Base-by-base conservation (phyloP, 2,888 invertebrate genomes). In the Nemoura dubitans region DNA sequence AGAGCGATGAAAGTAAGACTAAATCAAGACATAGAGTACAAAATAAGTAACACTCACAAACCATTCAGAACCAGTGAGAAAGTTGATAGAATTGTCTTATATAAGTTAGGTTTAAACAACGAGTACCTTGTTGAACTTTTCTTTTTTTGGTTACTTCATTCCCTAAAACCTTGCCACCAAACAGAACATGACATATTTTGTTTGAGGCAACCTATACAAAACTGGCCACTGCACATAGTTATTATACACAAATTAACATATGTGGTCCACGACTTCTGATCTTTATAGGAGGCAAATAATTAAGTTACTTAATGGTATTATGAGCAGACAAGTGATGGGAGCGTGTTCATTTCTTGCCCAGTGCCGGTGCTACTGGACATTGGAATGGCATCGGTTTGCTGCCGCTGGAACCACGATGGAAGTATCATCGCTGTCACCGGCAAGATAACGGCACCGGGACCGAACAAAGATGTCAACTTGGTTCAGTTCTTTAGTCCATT, bases 361-460 rank as follows among this genome's bases (percentile, higher is more conserved):
- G 97, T 94, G 90, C 97, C 98, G 10, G 93, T 97, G 7, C 92
- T 97, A 81, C 92, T 99, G 29, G 96, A 98, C 89, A 96, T 97
- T 0, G 95, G 95, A 76, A 96, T 98, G 94, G 93, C 93, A 29
- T 94, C 96, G 7, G 95, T 96, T 77, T 95, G 96, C 90, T 96
- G 97, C 86, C 94, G 95, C 89, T 99, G 99, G 99, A 99, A 98
- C 91, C 97, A 97, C 90, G 96, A 96, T 90, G 99, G 98, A 0
- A 95, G 96, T 21, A 93, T 98, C 1, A 90, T 99, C 82, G 99
- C 98, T 0, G 95, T 98, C 5, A 96, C 97, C 26, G 99, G 99
- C 0, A 91, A 92, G n/a, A 92, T 93, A 89, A 91, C 92, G 86
- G 92, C 93, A 87, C 90, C 91, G 5, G 93, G 94, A 86, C 93